Base-by-base conservation (phyloP, 2,113 vertebrate species). In the Entelurus aequoreus region DNA sequence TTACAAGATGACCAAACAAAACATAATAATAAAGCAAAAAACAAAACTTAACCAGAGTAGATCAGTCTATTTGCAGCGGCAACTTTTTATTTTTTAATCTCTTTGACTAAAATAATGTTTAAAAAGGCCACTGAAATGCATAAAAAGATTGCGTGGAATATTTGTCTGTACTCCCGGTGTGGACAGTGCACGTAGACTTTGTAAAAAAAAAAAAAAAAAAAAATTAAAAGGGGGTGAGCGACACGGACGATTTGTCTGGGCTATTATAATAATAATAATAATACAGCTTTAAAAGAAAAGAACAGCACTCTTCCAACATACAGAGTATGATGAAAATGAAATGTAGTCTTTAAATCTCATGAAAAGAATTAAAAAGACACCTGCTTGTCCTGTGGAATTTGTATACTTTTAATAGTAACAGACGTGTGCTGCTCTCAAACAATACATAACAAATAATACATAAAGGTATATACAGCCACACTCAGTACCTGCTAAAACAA, bases 121-220 rank as follows among this genome's bases (percentile, higher is more conserved):
- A n/a, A 62, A 91, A 98, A 98, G 94, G 94, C 94, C 95, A 97
- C 94, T 94, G 94, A 96, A 98, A 98, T 96, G 93, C 93, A 94
- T 90, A 92, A 97, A 93, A 94, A 90, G 92, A 76, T 71, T 80
- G 84, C 76, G 87, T 91, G 91, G 92, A 89, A 80, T 84, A 80
- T 79, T 79, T 76, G 77, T 68, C 74, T 69, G 90, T 92, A 91
- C 90, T 92, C 89, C 90, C 90, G 54, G 92, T 92, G 88, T 88
- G n/a, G 74, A 90, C 95, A 94, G 94, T 95, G 93, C 94, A 94
- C 91, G 90, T 92, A 93, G 91, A 94, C 87, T 83, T 87, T 71
- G 21, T 28, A n/a, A 89, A 90, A 75, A 89, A 90, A 42, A 42
- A 38, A 38, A 38, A 5, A 44, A 89, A 84, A 80, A 83, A 40